A percentile compares a stretch with the other conserved stretches of the same genome.
Conservation (phyloP, 2,113 vertebrate genomes). For the Pantherophis guttatus region DNA sequence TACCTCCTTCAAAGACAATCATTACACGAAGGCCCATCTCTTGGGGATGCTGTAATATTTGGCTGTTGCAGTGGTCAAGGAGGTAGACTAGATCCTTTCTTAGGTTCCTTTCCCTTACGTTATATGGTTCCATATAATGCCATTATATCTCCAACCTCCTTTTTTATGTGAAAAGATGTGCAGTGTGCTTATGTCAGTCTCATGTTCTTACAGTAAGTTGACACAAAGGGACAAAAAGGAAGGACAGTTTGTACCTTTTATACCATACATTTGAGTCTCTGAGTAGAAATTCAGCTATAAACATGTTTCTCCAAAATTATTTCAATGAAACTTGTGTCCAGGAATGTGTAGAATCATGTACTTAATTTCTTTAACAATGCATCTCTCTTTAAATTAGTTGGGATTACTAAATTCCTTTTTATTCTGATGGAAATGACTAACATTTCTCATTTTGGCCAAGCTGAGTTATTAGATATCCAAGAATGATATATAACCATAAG, state of each 20-base stretch:
- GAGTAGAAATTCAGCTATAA: neutral
- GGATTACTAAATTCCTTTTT: neutral
- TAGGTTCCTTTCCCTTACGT: neutral
- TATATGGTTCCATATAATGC: neutral
- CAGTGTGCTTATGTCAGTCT: neutral
- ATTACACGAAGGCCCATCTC: neutral
- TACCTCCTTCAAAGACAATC: neutral
- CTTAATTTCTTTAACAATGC: neutral
- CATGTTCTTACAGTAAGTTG: neutral
- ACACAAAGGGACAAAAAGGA: neutral
- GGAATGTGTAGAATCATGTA: neutral
- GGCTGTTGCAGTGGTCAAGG: neutral
- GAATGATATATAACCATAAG: neutral
- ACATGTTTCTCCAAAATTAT: neutral
- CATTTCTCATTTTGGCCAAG: neutral
- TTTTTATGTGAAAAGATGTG: neutral
- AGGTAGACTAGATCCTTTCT: neutral
- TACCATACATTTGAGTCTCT: neutral
- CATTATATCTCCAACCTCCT: neutral
- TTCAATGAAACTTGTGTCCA: neutral
- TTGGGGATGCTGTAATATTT: neutral
- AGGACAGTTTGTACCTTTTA: neutral
- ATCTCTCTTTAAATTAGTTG: neutral
- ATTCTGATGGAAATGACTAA: neutral
- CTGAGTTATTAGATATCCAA: neutral